Evolutionary conservation across 2,797 vertebrate species (phyloP), one percentile per base, ranked within the genome.

Genomic region (Myiothlypis chrysogaster): DNA sequence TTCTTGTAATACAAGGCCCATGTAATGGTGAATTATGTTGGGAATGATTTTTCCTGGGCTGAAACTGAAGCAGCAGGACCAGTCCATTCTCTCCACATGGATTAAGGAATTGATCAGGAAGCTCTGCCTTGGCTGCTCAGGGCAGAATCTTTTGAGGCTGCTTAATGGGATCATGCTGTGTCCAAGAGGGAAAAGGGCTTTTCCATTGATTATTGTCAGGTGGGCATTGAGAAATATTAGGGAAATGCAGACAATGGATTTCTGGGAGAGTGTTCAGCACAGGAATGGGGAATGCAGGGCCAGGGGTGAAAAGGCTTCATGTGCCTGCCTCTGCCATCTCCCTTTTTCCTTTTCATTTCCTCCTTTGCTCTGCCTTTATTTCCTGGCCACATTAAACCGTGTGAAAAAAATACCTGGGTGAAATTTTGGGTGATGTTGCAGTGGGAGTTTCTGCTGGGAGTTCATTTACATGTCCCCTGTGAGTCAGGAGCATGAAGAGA

Each of bases 101-200:
- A 96, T 96, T 92, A 96, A 92, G 87, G 94, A 73, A 96, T 96
- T 92, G 94, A 95, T 94, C 93, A 83, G 95, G 60, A 77, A 53
- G 37, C 21, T 47, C 87, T 94, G 89, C 71, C 71, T 80, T 68
- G 44, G 78, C 78, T 89, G 80, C 86, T 80, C 55, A 10, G 16
- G 56, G 37, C 89, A 68, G 68, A 53, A 59, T 79, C 82, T 91
- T 93, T 77, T 46, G 82, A 85, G 91, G 78, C 92, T 87, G 81
- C 77, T 85, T 77, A 94, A 89, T 80, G 93, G 93, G 84, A 83
- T 95, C 89, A 64, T 25, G 81, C 75, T 91, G 89, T 60, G 68
- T 35, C 68, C 71, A 21, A 56, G 59, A 35, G 83, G 60, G 47
- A 70, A 12, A 61, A 87, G 47, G 35, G 6, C 2, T 79, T 63